Base-by-base conservation (phyloP, 2,797 vertebrate species). In the Lates japonicus region DNA sequence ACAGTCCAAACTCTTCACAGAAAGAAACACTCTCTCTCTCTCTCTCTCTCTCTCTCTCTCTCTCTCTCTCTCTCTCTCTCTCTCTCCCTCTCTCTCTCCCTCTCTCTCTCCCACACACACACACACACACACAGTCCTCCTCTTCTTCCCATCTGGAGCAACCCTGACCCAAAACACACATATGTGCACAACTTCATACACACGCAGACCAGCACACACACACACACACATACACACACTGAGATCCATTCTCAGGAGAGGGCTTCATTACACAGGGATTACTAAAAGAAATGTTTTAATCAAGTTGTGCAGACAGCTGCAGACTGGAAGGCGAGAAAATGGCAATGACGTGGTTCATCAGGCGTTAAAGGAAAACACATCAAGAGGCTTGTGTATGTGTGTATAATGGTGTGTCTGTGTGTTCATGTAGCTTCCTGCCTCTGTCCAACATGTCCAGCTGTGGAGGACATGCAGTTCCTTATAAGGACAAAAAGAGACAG, bases 211-310 rank as follows among this genome's bases (percentile, higher is more conserved):
- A 31, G 31, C 48, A 39, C 62, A 60, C 49, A 72, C 75, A 71
- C 59, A 74, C 48, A 39, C 41, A 57, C 55, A 69, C 35, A 70
- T 29, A 48, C 49, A 77, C 51, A 81, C 64, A 69, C 49, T 55
- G 19, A 80, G 59, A 86, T 72, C 54, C 76, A 59, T 82, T 91
- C 93, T 94, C 92, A 84, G 80, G 93, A 94, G 93, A 93, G 82
- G 85, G 91, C 82, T 94, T 94, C 91, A 94, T 94, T 95, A 95
- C 93, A 94, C 89, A 92, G 92, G 93, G 94, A 94, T 94, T 93
- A 94, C 90, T 80, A 91, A 88, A 92, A 92, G 86, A 94, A 92
- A 95, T 92, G 90, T 94, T 94, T 95, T 94, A 94, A 95, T 95
- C 92, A 93, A 94, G 88, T 93, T 91, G 90, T 84, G 88, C 88